These are phyloP conservation scores for Cephonodes hylas DNA, from an alignment of 2,888 invertebrate species.

Conservation along the genomic window DNA sequence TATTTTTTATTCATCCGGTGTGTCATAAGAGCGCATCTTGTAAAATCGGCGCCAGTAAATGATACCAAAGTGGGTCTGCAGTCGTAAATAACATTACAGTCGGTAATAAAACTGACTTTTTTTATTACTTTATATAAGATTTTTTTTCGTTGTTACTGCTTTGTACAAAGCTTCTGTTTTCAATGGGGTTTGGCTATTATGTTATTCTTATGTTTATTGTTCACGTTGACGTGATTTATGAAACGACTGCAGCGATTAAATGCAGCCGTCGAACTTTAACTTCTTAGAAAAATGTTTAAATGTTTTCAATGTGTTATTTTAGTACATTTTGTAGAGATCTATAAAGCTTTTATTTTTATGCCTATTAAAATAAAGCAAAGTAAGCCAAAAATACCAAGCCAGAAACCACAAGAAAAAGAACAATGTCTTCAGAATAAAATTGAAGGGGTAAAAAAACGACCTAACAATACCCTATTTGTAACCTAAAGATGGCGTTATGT, in stretches of 20 bases:
- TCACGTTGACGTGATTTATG: not conserved
- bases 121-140: constrained; percentile 41
- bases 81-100: constrained; percentile 42
- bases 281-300: not conserved
- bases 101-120: constrained; percentile 31
- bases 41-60: constrained; percentile 34
- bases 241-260: not conserved
- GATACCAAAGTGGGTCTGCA: constrained; percentile 34
- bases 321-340: not conserved
- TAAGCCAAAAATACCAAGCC: no score
- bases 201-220: not conserved
- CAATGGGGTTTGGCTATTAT: constrained; percentile 1
- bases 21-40: constrained; percentile 14
- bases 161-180: constrained; percentile 14
- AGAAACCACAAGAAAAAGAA: no score
- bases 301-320: not conserved
- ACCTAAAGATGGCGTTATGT: no score
- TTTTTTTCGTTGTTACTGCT: constrained; percentile 28
- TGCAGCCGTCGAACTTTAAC: not conserved
- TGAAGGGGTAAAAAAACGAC: no score
- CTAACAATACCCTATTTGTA: no score
- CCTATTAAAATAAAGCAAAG: not conserved
- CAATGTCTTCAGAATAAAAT: no score
- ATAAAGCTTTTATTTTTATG: not conserved
- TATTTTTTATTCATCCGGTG: not conserved